A percentile compares a stretch with the other conserved stretches of the same genome.
These are phyloP conservation scores for Epistrophe eligans DNA, from an alignment of 2,888 invertebrate genomes.

Conservation along the genomic window DNA sequence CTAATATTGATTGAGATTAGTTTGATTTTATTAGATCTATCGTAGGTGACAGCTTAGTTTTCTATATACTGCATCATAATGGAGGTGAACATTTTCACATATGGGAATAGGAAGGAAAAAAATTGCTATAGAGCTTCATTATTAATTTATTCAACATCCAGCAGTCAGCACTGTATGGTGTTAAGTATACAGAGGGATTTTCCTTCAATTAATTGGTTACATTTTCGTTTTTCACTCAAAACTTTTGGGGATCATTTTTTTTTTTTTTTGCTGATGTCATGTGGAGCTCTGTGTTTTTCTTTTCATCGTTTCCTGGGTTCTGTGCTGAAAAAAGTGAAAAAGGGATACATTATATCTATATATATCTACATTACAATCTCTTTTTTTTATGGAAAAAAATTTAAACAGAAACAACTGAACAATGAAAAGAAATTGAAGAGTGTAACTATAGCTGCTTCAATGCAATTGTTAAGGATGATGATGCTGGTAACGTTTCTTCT, in stretches of 20 bases:
- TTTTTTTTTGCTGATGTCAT: neutral
- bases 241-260: neutral
- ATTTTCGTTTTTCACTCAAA: neutral
- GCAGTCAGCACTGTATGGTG: slow-evolving; percentile 1
- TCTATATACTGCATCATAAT: neutral
- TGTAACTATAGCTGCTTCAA: neutral
- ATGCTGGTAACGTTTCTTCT: neutral
- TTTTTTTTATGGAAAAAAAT: neutral
- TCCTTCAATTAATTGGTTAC: neutral
- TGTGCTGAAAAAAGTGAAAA: neutral
- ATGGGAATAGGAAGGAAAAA: neutral
- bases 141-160: slow-evolving; percentile 10
- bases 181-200: neutral
- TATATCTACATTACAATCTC: too few relatives aligned
- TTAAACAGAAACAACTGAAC: neutral
- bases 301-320: neutral
- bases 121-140: neutral
- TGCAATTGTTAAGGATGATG: slow-evolving; percentile 2
- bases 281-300: neutral
- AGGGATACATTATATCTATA: neutral
- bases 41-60: neutral
- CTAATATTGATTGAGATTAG: slow-evolving; percentile 46
- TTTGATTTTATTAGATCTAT: slow-evolving; percentile 21
- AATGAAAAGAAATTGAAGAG: neutral
- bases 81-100: slow-evolving; percentile 1